These are phyloP conservation scores for Loxodonta africana DNA, from an alignment of 2,113 vertebrate genomes.

Conservation along the genomic window DNA sequence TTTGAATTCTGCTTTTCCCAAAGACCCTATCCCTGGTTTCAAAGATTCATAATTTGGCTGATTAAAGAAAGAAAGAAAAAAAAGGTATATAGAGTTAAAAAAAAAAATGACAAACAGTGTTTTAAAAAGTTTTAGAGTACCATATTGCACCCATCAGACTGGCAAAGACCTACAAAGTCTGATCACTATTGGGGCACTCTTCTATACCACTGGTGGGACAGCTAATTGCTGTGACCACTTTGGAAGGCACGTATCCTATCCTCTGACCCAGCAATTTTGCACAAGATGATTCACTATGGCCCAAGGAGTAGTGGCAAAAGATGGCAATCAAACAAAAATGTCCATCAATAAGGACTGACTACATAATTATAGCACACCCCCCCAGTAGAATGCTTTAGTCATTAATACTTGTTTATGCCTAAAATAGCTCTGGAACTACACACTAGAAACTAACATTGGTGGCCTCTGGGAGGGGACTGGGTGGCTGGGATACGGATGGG, in stretches of 20 bases:
- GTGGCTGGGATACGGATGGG: neutral
- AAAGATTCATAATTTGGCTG: neutral
- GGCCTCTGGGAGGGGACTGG: neutral
- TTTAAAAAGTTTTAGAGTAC: neutral
- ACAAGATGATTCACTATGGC: neutral
- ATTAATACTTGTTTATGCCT: neutral
- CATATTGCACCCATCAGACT: neutral
- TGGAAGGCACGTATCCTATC: neutral
- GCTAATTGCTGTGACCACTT: neutral
- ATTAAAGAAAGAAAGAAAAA: neutral
- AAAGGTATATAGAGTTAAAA: no score
- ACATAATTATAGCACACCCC: neutral
- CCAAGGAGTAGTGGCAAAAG: neutral
- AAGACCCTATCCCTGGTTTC: neutral
- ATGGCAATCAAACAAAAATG: neutral
- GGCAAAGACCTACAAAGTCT: neutral
- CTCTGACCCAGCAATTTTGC: neutral
- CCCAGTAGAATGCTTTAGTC: neutral
- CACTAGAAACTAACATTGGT: neutral
- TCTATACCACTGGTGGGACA: neutral
- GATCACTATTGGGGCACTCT: neutral
- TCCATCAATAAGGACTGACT: neutral
- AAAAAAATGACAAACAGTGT: neutral
- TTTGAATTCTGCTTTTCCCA: slow-evolving; percentile 12
- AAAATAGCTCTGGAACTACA: neutral